A percentile compares a stretch with the other conserved stretches of the same genome.
These are phyloP conservation scores for Macrotus californicus DNA, from an alignment of 2,113 vertebrate species.

Conservation along the genomic window DNA sequence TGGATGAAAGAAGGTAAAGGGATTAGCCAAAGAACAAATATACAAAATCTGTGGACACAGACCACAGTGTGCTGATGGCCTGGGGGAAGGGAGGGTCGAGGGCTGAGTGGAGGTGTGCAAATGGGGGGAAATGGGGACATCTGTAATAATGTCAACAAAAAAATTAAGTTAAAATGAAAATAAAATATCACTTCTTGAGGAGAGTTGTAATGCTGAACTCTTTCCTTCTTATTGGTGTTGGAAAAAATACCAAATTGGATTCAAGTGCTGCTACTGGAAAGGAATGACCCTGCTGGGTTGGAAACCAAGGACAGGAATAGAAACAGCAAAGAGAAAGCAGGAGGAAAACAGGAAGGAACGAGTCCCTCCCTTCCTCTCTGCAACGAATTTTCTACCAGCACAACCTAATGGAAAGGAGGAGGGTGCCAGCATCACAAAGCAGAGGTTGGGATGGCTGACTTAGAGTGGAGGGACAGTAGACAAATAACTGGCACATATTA, in stretches of 20 bases:
- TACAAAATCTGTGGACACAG: no score
- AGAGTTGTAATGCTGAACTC: neutral
- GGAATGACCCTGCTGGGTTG: neutral
- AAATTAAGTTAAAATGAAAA: no score
- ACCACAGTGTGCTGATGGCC: no score
- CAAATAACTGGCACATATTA: neutral
- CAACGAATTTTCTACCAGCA: neutral
- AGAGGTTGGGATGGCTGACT: neutral
- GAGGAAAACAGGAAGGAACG: neutral
- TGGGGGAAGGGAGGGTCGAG: no score
- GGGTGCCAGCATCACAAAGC: neutral
- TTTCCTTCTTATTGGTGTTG: neutral
- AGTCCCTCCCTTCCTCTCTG: neutral
- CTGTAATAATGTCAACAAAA: no score
- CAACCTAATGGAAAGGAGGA: neutral
- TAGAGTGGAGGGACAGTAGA: neutral
- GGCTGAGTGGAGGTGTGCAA: no score
- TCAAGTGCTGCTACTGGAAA: neutral
- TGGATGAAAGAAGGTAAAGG: no score
- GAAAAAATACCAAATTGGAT: neutral
- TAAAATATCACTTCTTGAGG: neutral
- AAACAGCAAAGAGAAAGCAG: neutral
- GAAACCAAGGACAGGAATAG: neutral
- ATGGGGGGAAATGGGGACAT: no score
- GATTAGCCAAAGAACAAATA: no score